Conservation (phyloP, 2,113 vertebrate genomes). For the Rhizomys pruinosus region DNA sequence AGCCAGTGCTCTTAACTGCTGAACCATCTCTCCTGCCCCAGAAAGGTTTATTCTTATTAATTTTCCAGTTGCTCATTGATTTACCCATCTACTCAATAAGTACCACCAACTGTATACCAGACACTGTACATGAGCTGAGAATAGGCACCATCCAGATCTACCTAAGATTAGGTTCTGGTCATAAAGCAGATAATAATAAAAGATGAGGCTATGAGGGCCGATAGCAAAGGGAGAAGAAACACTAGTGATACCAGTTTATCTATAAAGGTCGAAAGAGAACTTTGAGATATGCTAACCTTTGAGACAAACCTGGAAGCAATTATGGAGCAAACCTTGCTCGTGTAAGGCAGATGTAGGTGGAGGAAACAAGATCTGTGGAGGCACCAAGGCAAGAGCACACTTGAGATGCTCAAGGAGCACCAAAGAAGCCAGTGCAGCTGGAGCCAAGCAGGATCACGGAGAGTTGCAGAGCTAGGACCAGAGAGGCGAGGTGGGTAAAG, state of each 20-base stretch:
- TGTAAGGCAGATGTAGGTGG: background rate
- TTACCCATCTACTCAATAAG: background rate
- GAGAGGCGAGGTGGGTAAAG: background rate
- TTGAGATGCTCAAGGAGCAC: no score
- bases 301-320: background rate
- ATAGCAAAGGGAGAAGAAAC: background rate
- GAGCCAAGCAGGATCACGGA: background rate
- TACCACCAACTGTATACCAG: background rate
- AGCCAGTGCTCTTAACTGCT: no score
- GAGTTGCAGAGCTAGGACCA: no score
- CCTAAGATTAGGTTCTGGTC: background rate
- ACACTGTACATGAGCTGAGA: background rate
- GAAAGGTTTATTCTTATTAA: background rate
- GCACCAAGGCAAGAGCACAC: background rate
- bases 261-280: background rate
- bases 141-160: background rate
- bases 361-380: background rate
- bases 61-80: slow-evolving; percentile 10
- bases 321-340: background rate
- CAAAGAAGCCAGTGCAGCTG: no score
- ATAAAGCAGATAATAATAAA: background rate
- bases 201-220: background rate
- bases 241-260: background rate
- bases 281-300: background rate
- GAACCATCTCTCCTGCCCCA: no score